phyloP scores from a whole-genome alignment of 2,113 vertebrate species.

The Malurus cyaneus region DNA sequence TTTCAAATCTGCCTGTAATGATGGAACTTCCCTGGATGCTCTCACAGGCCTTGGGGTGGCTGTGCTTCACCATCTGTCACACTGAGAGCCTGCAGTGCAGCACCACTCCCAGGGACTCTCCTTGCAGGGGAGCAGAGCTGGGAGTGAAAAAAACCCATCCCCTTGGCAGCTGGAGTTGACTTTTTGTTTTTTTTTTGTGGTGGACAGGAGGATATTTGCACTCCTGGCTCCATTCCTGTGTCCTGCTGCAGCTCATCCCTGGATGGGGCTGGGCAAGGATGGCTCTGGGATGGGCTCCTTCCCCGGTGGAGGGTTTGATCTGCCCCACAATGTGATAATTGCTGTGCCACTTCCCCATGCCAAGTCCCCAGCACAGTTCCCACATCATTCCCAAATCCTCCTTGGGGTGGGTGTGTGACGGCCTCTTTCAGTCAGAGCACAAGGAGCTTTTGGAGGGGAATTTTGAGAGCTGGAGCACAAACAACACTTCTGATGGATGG shows the following conservation, averaged over 20 bases:
- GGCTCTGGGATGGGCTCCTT: neutral
- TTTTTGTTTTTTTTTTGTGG: neutral
- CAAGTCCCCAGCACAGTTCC: neutral
- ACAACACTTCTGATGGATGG: neutral
- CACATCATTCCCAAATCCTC: neutral
- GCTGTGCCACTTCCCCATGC: neutral
- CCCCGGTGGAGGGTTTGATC: neutral
- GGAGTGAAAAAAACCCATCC: neutral
- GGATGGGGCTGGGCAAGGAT: neutral
- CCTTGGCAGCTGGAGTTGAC: neutral
- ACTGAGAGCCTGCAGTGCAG: constrained; percentile 21
- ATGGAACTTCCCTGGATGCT: neutral
- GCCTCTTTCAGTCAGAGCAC: neutral
- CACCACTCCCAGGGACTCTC: neutral
- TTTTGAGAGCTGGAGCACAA: neutral
- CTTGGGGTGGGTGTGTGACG: neutral
- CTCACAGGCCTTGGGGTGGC: neutral
- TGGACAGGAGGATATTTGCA: neutral
- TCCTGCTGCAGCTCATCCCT: too few species aligned
- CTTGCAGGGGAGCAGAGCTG: neutral
- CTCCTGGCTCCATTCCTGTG: neutral
- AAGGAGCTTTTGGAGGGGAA: neutral
- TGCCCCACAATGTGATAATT: neutral
- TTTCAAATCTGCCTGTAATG: neutral
- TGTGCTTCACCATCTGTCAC: neutral